Percentiles rank a stretch among this genome's conserved stretches.
Evolutionary conservation across 2,888 invertebrate genomes (phyloP).

Genomic region (Philereme transversata): DNA sequence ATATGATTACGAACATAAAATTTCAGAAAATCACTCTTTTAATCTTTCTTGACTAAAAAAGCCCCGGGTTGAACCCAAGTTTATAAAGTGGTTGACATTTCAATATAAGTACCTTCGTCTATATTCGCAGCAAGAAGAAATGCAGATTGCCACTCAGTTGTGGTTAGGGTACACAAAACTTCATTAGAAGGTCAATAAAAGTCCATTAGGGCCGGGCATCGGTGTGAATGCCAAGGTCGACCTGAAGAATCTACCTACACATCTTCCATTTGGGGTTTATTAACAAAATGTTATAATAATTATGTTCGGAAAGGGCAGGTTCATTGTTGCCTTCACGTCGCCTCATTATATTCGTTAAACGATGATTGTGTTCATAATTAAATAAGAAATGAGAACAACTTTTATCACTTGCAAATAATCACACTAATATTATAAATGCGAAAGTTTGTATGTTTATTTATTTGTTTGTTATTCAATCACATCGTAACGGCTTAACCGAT

Average conservation of each 20-base stretch:
- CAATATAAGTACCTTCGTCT: constrained; percentile 21
- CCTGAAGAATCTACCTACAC: constrained; percentile 35
- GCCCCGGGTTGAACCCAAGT: too few relatives aligned
- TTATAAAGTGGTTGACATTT: constrained; percentile 26
- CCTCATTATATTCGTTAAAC: too few relatives aligned
- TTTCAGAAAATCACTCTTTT: not conserved
- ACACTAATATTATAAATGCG: too few relatives aligned
- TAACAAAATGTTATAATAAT: constrained; percentile 12
- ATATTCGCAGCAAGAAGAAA: constrained; percentile 43
- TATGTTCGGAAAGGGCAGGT: constrained; percentile 1
- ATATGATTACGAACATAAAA: not conserved
- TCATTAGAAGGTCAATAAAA: constrained; percentile 27
- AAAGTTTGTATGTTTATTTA: too few relatives aligned
- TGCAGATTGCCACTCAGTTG: constrained; percentile 57
- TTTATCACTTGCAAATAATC: too few relatives aligned
- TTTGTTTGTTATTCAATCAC: too few relatives aligned
- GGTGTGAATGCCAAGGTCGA: constrained; percentile 58
- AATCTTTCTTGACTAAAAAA: not conserved
- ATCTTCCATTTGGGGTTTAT: constrained; percentile 28
- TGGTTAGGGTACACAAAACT: constrained; percentile 52
- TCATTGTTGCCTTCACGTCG: not conserved
- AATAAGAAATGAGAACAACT: too few relatives aligned
- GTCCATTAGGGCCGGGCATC: constrained; percentile 40
- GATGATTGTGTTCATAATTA: too few relatives aligned
- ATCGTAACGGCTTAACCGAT: too few relatives aligned